Evolutionary conservation across 2,888 invertebrate genomes (phyloP).

Genomic region (Heliconius ethilla): DNA sequence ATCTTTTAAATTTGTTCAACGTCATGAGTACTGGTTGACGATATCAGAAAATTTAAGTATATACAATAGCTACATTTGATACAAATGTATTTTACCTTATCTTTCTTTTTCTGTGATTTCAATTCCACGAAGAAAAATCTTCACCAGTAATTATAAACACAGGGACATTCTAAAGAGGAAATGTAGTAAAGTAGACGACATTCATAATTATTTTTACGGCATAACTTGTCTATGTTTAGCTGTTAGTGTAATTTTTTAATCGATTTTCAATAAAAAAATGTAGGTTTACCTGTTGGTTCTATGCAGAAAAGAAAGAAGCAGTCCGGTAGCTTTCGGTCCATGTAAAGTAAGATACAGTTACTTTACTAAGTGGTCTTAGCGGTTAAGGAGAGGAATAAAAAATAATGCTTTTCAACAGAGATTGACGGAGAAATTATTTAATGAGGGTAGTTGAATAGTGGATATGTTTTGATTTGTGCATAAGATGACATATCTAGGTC

Average conservation of each 20-base stretch:
- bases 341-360: conserved; percentile 55
- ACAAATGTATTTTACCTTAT: not conserved
- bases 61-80: not conserved
- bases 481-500: conserved; percentile 67
- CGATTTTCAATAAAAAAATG: conserved; percentile 31
- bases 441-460: conserved; percentile 49
- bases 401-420: conserved; percentile 53
- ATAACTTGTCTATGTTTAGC: conserved; percentile 11
- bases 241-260: conserved; percentile 11
- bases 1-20: not conserved
- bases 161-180: too few species aligned
- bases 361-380: conserved; percentile 50
- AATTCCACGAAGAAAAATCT: conserved; percentile 5
- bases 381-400: conserved; percentile 27
- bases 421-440: conserved; percentile 53
- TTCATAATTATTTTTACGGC: conserved; percentile 5
- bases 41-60: not conserved
- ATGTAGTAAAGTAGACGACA: not conserved
- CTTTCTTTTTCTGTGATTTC: not conserved
- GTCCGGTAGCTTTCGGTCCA: conserved; percentile 50
- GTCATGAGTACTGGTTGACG: not conserved
- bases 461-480: conserved; percentile 61
- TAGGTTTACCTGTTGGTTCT: conserved; percentile 31
- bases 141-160: not conserved
- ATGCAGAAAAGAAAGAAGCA: conserved; percentile 45